Percentiles rank a stretch among this genome's conserved stretches.
These are phyloP conservation scores for Hippocampus guttulatus DNA, from an alignment of 2,113 vertebrate genomes.

Conservation along the genomic window DNA sequence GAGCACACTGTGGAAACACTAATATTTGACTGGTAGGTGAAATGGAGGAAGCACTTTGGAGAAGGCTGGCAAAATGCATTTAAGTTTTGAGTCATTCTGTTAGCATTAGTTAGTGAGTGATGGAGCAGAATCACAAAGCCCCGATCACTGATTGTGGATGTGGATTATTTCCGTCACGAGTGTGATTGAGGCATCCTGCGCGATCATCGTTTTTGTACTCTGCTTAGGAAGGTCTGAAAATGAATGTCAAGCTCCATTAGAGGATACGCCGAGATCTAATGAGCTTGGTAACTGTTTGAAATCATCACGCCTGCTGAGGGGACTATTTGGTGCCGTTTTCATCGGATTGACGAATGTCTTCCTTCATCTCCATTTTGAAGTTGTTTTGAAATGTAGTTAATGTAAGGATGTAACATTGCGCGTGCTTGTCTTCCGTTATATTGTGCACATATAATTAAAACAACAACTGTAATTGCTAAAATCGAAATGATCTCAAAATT, in stretches of 20 bases:
- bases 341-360: conserved; percentile 10
- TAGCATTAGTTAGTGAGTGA: conserved; percentile 43
- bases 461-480: too few relatives aligned
- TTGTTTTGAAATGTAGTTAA: not conserved
- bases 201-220: conserved; percentile 23
- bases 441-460: not conserved
- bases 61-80: conserved; percentile 21
- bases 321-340: conserved; percentile 29
- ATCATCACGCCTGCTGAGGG: conserved; percentile 30
- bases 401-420: not conserved
- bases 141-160: conserved; percentile 32
- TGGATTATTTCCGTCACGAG: conserved; percentile 28
- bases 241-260: conserved; percentile 26
- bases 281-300: conserved; percentile 38
- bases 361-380: not conserved
- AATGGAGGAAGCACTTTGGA: conserved; percentile 6
- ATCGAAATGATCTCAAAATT: not conserved
- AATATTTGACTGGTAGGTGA: conserved; percentile 40
- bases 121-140: conserved; percentile 32
- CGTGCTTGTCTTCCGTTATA: not conserved
- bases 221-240: conserved; percentile 26
- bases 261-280: conserved; percentile 22
- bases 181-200: conserved; percentile 21
- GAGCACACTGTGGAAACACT: conserved; percentile 40
- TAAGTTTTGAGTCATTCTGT: conserved; percentile 42